phyloP scores from a whole-genome alignment of 1,140 invertebrate genomes.

The Apis mellifera region Amel_HAv3.1 CM009943.2:7325501-7326000 shows the following conservation, averaged over 20 bases:
- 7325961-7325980: constrained; percentile 20
- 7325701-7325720: background rate
- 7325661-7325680: background rate
- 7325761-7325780: background rate
- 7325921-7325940: constrained; percentile 26
- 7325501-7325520: background rate
- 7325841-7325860: background rate
- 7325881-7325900: background rate
- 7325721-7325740: background rate
- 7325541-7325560: constrained; percentile 76
- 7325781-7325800: background rate
- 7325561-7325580: constrained; percentile 74
- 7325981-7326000: constrained; percentile 49
- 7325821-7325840: background rate
- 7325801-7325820: background rate
- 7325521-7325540: constrained; percentile 76
- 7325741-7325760: background rate
- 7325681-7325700: constrained; percentile 25
- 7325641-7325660: constrained; percentile 43
- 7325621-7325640: constrained; percentile 70
- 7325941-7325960: constrained; percentile 27
- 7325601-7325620: constrained; percentile 67
- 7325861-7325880: background rate
- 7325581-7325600: constrained; percentile 70
- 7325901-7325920: background rate